Conservation (phyloP, 2,113 vertebrate genomes). For the Bufo gargarizans region DNA sequence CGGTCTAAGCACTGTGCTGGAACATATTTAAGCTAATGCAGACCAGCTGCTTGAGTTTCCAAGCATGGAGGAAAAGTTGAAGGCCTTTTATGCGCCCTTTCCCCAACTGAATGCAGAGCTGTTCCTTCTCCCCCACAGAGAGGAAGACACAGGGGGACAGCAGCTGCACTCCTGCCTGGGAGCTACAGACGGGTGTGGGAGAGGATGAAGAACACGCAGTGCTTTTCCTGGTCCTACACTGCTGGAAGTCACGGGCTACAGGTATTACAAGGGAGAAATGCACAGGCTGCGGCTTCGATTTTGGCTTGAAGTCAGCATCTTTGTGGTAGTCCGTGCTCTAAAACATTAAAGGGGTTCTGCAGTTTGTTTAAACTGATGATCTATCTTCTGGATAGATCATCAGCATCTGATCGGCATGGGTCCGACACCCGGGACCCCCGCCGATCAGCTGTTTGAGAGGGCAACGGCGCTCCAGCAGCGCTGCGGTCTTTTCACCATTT, state of each 20-base stretch:
- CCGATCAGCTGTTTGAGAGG: too few relatives aligned
- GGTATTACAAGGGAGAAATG: not conserved
- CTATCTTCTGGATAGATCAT: too few relatives aligned
- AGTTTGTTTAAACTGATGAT: too few relatives aligned
- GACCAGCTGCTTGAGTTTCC: constrained; percentile 46
- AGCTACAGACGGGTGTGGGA: constrained; percentile 9
- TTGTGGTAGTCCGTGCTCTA: not conserved
- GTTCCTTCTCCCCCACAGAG: constrained; percentile 30
- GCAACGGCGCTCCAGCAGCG: too few relatives aligned
- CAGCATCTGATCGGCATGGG: too few relatives aligned
- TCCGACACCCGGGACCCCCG: too few relatives aligned
- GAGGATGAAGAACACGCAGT: not conserved
- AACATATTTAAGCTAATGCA: constrained; percentile 53
- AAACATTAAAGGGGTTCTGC: not conserved
- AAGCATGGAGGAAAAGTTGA: constrained; percentile 11
- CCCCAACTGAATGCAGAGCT: not conserved
- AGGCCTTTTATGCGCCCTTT: constrained; percentile 28
- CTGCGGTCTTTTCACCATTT: too few relatives aligned
- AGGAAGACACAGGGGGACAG: constrained; percentile 25
- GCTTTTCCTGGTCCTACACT: not conserved
- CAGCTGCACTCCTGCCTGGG: constrained; percentile 39
- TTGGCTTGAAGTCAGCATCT: not conserved
- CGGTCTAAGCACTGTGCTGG: constrained; percentile 14
- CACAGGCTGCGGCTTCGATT: not conserved
- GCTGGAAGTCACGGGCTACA: not conserved